Conservation (phyloP, 2,888 invertebrate genomes). For the Ectobius pallidus region DNA sequence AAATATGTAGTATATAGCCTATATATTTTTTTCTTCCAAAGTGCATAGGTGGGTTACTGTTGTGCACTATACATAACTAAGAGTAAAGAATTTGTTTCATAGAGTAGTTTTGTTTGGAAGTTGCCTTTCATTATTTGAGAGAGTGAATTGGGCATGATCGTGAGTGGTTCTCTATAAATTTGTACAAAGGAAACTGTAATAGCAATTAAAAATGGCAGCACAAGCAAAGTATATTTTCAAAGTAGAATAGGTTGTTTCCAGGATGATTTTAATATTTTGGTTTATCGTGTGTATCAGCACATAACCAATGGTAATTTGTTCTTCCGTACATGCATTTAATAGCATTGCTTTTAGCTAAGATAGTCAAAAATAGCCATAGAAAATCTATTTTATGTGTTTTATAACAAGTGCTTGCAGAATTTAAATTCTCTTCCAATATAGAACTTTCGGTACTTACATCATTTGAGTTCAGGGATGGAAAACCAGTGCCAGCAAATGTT, state of each 20-base stretch:
- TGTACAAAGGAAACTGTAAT: background rate
- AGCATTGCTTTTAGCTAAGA: background rate
- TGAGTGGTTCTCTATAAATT: background rate
- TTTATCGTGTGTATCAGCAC: background rate
- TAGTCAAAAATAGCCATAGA: background rate
- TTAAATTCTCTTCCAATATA: background rate
- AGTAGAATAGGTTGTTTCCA: background rate
- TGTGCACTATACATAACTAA: background rate
- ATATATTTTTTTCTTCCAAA: conserved; percentile 21
- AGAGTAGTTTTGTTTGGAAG: conserved; percentile 8
- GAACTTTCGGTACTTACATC: background rate
- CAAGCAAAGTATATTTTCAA: background rate
- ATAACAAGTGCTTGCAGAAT: background rate
- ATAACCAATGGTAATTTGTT: background rate
- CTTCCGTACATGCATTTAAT: conserved; percentile 13
- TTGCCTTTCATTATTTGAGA: background rate
- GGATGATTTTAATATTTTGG: background rate
- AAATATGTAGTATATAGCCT: background rate
- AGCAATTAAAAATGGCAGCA: background rate
- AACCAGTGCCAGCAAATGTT: background rate
- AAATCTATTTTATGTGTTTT: background rate
- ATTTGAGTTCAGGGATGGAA: background rate
- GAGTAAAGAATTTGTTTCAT: background rate
- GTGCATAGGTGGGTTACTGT: background rate
- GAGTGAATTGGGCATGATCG: background rate